These are phyloP conservation scores for Chanos chanos DNA, from an alignment of 2,797 vertebrate species.

Conservation along the genomic window DNA sequence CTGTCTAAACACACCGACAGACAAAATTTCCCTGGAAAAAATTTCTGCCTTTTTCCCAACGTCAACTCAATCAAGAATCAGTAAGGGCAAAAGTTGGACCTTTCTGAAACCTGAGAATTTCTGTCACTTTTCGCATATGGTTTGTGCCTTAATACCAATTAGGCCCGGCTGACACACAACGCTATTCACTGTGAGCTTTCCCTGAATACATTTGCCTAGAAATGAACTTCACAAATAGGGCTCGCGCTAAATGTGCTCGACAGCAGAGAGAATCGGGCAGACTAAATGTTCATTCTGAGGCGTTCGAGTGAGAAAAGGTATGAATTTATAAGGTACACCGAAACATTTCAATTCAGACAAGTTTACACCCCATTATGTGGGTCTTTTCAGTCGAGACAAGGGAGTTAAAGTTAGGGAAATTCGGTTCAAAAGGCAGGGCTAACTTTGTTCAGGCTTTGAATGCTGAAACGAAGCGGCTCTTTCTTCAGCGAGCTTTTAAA, in stretches of 20 bases:
- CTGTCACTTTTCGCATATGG: slow-evolving; percentile 92
- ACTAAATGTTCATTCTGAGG: slow-evolving; percentile 84
- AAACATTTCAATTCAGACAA: slow-evolving; percentile 96
- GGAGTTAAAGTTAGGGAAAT: slow-evolving; percentile 76
- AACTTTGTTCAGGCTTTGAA: slow-evolving; percentile 85
- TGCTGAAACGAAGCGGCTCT: slow-evolving; percentile 72
- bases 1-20: not conserved
- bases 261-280: slow-evolving; percentile 97
- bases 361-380: slow-evolving; percentile 89
- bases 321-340: slow-evolving; percentile 98
- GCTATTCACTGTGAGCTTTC: slow-evolving; percentile 85
- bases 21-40: slow-evolving; percentile 13
- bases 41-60: slow-evolving; percentile 35
- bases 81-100: slow-evolving; percentile 71
- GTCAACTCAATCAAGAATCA: slow-evolving; percentile 36
- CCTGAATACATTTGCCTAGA: slow-evolving; percentile 99
- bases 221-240: slow-evolving; percentile 97
- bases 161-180: slow-evolving; percentile 98
- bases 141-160: slow-evolving; percentile 99
- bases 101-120: slow-evolving; percentile 92
- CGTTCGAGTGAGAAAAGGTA: slow-evolving; percentile 90
- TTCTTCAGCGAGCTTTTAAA: slow-evolving; percentile 44
- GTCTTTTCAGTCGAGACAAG: slow-evolving; percentile 86
- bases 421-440: slow-evolving; percentile 72
- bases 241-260: slow-evolving; percentile 88